Percentiles rank a stretch among this genome's conserved stretches.
Evolutionary conservation across 2,797 vertebrate genomes (phyloP).

Genomic region (Ctenochaetus hawaiiensis): DNA sequence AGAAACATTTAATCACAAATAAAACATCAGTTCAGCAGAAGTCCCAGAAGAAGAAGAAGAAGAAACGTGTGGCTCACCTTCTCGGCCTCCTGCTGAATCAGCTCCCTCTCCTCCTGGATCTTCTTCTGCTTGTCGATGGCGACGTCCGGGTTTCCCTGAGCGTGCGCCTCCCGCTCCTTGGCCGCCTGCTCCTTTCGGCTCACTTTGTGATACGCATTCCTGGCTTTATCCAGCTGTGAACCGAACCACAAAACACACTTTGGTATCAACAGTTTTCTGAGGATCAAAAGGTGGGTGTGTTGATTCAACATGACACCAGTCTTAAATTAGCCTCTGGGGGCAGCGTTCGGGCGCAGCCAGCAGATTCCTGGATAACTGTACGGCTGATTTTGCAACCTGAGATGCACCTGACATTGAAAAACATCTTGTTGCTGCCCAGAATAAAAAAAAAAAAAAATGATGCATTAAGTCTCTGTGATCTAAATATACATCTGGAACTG

Average conservation of each 20-base stretch:
- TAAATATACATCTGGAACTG: slow-evolving; percentile 35
- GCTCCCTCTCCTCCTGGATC: slow-evolving; percentile 86
- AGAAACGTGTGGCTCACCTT: slow-evolving; percentile 74
- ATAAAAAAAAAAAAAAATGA: slow-evolving; percentile 18
- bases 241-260: background rate
- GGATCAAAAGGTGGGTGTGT: too few species aligned
- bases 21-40: background rate
- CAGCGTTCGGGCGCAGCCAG: too few species aligned
- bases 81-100: slow-evolving; percentile 83
- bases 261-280: too few species aligned
- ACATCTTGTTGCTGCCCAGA: background rate
- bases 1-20: background rate
- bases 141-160: slow-evolving; percentile 86
- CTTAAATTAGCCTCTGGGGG: too few species aligned
- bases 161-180: slow-evolving; percentile 80
- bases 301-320: too few species aligned
- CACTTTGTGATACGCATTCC: slow-evolving; percentile 86
- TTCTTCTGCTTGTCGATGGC: slow-evolving; percentile 88
- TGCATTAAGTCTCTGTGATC: slow-evolving; percentile 13
- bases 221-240: slow-evolving; percentile 87
- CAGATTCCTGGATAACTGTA: background rate
- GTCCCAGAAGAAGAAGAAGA: background rate
- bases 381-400: background rate
- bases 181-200: slow-evolving; percentile 87
- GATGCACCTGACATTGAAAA: slow-evolving; percentile 24